Conservation (phyloP, 2,113 vertebrate species). For the Hyaena hyaena region DNA sequence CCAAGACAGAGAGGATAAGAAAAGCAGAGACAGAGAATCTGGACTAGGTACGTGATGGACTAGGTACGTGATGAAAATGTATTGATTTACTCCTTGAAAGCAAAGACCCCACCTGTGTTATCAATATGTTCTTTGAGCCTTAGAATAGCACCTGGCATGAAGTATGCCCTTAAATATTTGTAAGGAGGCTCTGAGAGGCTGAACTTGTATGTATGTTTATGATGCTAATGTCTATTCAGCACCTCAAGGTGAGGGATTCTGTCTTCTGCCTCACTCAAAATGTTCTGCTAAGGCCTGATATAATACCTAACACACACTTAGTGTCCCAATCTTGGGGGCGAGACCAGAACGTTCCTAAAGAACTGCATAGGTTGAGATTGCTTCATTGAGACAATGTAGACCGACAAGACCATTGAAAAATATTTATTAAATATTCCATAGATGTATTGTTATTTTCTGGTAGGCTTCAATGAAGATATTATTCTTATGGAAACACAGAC, state of each 20-base stretch:
- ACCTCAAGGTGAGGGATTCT: not conserved
- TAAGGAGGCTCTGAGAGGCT: not conserved
- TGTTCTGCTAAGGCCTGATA: constrained; percentile 10
- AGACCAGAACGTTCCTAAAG: constrained; percentile 17
- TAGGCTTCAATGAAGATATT: constrained; percentile 37
- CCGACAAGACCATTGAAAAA: not conserved
- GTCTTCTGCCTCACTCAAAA: not conserved
- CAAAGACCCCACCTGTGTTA: not conserved
- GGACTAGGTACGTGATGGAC: not conserved
- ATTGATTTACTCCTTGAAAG: not conserved
- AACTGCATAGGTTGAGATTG: constrained; percentile 4
- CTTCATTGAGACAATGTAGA: not conserved
- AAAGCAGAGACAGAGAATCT: not conserved
- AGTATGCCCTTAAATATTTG: not conserved
- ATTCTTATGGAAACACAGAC: constrained; percentile 17
- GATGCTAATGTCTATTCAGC: not conserved
- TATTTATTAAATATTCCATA: not conserved
- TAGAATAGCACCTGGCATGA: not conserved
- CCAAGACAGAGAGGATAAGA: not conserved
- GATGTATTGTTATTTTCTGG: constrained; percentile 8
- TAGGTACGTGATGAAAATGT: not conserved
- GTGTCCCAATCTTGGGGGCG: not conserved
- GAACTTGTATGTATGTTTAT: not conserved
- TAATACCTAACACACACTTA: not conserved
- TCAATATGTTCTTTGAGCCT: not conserved